Conservation (phyloP, 2,888 invertebrate species). For the Gisinianus flammeolus region DNA sequence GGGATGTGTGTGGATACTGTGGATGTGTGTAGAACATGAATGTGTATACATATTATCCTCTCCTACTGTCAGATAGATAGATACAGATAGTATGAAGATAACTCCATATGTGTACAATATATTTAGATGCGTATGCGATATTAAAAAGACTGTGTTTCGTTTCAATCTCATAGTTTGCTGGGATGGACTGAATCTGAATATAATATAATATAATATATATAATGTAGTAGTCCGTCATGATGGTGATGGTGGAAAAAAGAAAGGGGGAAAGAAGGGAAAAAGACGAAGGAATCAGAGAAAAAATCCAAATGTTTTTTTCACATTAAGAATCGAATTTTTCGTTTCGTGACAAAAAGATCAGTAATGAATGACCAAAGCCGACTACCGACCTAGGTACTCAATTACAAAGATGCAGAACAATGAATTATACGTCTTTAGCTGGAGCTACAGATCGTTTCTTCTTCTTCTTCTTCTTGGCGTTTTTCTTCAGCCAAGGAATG, state of each 20-base stretch:
- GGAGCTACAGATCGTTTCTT: background rate
- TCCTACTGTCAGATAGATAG: no score
- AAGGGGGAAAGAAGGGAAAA: background rate
- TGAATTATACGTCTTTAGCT: constrained; percentile 43
- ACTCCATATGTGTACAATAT: background rate
- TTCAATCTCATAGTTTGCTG: background rate
- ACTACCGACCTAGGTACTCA: constrained; percentile 50
- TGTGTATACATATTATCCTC: no score
- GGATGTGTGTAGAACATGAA: no score
- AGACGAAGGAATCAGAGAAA: constrained; percentile 6
- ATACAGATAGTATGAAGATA: background rate
- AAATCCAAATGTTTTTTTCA: constrained; percentile 20
- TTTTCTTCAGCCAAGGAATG: background rate
- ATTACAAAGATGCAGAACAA: constrained; percentile 50
- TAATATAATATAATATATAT: no score
- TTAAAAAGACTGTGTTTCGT: no score
- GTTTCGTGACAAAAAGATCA: constrained; percentile 59
- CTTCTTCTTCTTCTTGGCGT: background rate
- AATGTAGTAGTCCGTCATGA: background rate
- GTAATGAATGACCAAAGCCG: constrained; percentile 57
- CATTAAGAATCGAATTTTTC: constrained; percentile 4
- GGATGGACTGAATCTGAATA: no score
- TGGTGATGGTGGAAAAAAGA: background rate
- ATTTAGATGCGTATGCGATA: no score
- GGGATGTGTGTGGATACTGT: no score